phyloP scores from a whole-genome alignment of 2,113 vertebrate genomes.

The Lipophrys pholis region DNA sequence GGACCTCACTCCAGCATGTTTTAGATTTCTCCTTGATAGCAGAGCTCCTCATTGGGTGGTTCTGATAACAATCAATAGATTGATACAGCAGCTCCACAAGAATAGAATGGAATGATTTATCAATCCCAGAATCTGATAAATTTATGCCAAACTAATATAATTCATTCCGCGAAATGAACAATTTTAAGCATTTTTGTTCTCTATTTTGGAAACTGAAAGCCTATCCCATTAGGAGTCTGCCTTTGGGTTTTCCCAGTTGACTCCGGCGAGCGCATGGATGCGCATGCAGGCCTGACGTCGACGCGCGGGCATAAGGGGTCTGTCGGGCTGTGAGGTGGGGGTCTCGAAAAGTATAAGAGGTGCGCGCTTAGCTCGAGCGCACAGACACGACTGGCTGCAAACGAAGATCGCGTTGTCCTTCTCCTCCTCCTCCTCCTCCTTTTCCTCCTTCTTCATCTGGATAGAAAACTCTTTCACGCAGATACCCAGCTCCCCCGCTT shows the following conservation, averaged over 20 bases:
- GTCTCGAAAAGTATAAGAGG: constrained; percentile 27
- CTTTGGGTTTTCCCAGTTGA: neutral
- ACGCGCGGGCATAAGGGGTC: constrained; percentile 11
- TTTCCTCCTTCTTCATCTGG: constrained; percentile 14
- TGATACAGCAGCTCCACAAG: too few relatives aligned
- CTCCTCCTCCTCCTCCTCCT: neutral
- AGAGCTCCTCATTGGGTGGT: too few relatives aligned
- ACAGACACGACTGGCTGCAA: constrained; percentile 1
- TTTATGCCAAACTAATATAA: too few relatives aligned
- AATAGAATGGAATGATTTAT: too few relatives aligned
- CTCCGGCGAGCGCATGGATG: neutral
- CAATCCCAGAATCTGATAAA: too few relatives aligned
- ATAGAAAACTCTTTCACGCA: constrained; percentile 22
- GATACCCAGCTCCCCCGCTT: neutral
- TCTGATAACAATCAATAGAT: too few relatives aligned
- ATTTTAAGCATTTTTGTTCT: too few relatives aligned
- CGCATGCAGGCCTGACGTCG: constrained; percentile 43
- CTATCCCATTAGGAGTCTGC: too few relatives aligned
- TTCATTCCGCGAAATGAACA: too few relatives aligned
- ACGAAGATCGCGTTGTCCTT: constrained; percentile 5
- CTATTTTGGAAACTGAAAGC: too few relatives aligned
- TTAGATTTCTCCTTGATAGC: too few relatives aligned
- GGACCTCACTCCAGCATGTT: too few relatives aligned
- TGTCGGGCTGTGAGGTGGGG: constrained; percentile 11
- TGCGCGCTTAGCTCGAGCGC: neutral